Evolutionary conservation across 2,797 vertebrate species (phyloP).

Genomic region (Myotis vivesi): DNA sequence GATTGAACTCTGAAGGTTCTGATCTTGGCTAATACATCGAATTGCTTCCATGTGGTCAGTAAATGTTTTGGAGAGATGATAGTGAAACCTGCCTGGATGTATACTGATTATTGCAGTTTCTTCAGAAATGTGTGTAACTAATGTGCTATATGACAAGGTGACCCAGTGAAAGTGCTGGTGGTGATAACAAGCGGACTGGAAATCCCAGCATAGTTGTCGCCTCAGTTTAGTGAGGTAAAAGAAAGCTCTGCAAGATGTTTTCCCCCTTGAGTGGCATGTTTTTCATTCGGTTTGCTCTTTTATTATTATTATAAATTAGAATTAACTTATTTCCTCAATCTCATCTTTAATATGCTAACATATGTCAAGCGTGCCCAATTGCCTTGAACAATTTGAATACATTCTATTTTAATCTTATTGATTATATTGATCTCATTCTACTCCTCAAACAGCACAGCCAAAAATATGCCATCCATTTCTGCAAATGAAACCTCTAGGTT

Average conservation of each 20-base stretch:
- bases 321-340: constrained; percentile 68
- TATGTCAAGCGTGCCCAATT: constrained; percentile 59
- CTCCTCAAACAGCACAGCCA: constrained; percentile 65
- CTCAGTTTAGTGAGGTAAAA: constrained; percentile 33
- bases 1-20: neutral
- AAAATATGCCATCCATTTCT: constrained; percentile 72
- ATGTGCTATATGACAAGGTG: constrained; percentile 63
- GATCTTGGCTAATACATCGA: neutral
- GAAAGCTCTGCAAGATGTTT: neutral
- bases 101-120: constrained; percentile 49
- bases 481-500: constrained; percentile 69
- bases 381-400: constrained; percentile 57
- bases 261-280: constrained; percentile 1
- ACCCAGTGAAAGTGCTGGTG: constrained; percentile 35
- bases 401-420: constrained; percentile 77
- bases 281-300: constrained; percentile 52
- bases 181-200: constrained; percentile 32
- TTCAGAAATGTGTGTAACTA: constrained; percentile 39
- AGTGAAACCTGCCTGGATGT: neutral
- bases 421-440: constrained; percentile 73
- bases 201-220: constrained; percentile 15
- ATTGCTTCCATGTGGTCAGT: constrained; percentile 44
- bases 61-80: constrained; percentile 23
- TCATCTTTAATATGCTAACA: constrained; percentile 62
- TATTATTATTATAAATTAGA: constrained; percentile 57